Percentiles rank a stretch among this genome's conserved stretches.
These are phyloP conservation scores for Drosophila nigricruria DNA, from an alignment of 2,888 invertebrate genomes.

Conservation along the genomic window DNA sequence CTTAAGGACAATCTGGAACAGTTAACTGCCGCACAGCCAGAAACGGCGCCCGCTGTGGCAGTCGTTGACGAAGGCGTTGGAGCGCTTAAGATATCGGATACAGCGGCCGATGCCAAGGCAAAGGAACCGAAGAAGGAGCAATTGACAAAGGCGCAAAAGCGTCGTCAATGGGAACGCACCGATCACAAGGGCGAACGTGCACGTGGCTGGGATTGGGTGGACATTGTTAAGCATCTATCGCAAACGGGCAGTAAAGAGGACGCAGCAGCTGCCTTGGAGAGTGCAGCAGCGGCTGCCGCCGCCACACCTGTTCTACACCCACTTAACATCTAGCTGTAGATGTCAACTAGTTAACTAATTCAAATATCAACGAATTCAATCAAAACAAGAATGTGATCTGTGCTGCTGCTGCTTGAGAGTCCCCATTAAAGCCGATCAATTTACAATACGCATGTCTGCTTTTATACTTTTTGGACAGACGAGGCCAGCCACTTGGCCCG, in stretches of 20 bases:
- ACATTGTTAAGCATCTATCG: conserved; percentile 97
- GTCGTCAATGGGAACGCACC: conserved; percentile 93
- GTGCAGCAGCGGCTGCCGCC: conserved; percentile 38
- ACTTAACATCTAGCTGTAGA: conserved; percentile 29
- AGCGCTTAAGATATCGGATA: conserved; percentile 83
- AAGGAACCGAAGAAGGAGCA: conserved; percentile 92
- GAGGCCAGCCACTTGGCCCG: conserved; percentile 50
- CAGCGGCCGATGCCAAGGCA: conserved; percentile 85
- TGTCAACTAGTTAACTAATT: conserved; percentile 31
- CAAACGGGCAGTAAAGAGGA: conserved; percentile 87
- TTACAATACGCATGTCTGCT: conserved; percentile 46
- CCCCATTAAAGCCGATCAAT: conserved; percentile 63
- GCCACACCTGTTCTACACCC: conserved; percentile 41
- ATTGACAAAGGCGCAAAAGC: conserved; percentile 95
- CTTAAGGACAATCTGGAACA: conserved; percentile 92
- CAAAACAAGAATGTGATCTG: conserved; percentile 29
- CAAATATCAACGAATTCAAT: conserved; percentile 35
- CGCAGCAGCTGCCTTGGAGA: conserved; percentile 43
- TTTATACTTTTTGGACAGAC: conserved; percentile 45
- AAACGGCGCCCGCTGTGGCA: conserved; percentile 80
- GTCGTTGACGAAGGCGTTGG: conserved; percentile 74
- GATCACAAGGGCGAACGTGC: conserved; percentile 94
- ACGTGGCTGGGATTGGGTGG: conserved; percentile 97
- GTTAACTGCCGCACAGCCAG: conserved; percentile 90
- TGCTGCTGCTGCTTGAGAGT: conserved; percentile 28